Percentiles rank a stretch among this genome's conserved stretches.
Conservation (phyloP, 1,140 invertebrate species). For the Tachypleus tridentatus region DNA sequence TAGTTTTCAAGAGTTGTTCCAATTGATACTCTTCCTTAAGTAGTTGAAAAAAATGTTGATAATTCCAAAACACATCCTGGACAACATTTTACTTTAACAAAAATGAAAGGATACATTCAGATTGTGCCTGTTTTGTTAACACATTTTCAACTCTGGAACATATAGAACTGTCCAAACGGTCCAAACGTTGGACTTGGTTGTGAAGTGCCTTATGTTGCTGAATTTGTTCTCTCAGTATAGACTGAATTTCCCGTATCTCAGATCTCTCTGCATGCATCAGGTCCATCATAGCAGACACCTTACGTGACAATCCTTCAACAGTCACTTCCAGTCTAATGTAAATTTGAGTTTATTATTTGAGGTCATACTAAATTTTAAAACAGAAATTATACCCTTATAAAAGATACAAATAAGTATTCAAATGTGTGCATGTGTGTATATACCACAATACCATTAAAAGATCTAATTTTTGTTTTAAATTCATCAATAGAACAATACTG, state of each 20-base stretch:
- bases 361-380: too few species aligned
- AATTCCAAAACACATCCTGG: too few species aligned
- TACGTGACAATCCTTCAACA: not conserved
- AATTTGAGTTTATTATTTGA: not conserved
- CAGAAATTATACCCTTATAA: too few species aligned
- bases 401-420: too few species aligned
- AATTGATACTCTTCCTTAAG: too few species aligned
- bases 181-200: not conserved
- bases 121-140: constrained; percentile 3
- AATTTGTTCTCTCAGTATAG: constrained; percentile 8
- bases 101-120: constrained; percentile 13
- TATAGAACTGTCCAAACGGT: constrained; percentile 9
- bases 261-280: constrained; percentile 3
- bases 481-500: too few species aligned
- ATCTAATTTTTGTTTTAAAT: too few species aligned
- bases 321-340: not conserved
- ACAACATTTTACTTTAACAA: too few species aligned
- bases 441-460: too few species aligned
- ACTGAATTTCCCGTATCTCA: constrained; percentile 11
- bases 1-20: too few species aligned
- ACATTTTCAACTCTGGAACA: constrained; percentile 29
- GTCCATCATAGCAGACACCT: constrained; percentile 5
- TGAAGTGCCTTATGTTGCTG: constrained; percentile 8
- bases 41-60: too few species aligned
- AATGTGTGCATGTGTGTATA: too few species aligned